Percentiles rank a stretch among this genome's conserved stretches.
Conservation (phyloP, 2,113 vertebrate species). For the Syngnathus scovelli region DNA sequence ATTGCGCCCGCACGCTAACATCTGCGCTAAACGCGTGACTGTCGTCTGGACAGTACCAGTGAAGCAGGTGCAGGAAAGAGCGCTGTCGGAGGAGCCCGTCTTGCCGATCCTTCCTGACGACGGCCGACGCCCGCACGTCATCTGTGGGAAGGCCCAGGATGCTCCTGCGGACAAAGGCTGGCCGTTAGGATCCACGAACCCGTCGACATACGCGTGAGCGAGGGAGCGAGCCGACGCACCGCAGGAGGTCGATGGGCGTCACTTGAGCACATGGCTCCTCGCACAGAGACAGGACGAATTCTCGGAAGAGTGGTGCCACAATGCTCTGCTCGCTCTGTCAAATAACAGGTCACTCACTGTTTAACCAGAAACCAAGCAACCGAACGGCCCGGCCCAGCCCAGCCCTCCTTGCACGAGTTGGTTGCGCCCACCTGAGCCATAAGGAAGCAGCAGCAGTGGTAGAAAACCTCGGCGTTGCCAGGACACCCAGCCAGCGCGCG, state of each 20-base stretch:
- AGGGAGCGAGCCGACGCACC: constrained; percentile 60
- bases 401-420: neutral
- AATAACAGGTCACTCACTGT: neutral
- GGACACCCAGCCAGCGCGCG: constrained; percentile 76
- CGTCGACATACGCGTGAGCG: neutral
- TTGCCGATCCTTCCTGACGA: constrained; percentile 74
- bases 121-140: constrained; percentile 71
- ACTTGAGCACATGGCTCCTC: constrained; percentile 71
- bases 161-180: constrained; percentile 61
- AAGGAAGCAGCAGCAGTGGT: constrained; percentile 82
- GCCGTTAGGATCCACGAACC: neutral
- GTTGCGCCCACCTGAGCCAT: constrained; percentile 76
- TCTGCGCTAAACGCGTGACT: neutral
- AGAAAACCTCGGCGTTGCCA: constrained; percentile 82
- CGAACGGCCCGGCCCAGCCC: too few species aligned
- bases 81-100: constrained; percentile 77
- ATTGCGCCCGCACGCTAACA: neutral
- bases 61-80: constrained; percentile 84
- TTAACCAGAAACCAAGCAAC: too few species aligned
- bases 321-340: constrained; percentile 73
- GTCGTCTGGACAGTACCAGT: constrained; percentile 74
- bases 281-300: constrained; percentile 82
- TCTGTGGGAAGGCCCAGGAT: constrained; percentile 81
- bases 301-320: constrained; percentile 77
- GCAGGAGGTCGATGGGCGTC: constrained; percentile 76